Evolutionary conservation across 2,888 invertebrate species (phyloP).

Genomic region (Argyresthia goedartella): DNA sequence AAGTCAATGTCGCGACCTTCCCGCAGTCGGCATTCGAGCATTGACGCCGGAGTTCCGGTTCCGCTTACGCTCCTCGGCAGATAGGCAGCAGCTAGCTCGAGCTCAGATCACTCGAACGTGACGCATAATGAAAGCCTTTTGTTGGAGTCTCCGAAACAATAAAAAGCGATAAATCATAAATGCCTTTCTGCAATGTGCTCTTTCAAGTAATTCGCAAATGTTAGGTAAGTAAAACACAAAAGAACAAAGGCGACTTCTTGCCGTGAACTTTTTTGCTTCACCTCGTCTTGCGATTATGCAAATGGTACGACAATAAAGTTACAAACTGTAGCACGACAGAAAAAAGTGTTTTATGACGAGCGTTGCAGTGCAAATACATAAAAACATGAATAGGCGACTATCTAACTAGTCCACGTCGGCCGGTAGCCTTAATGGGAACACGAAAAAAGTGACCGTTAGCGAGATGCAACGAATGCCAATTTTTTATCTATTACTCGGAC

Average conservation of each 20-base stretch:
- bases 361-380: conserved; percentile 42
- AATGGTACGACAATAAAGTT: conserved; percentile 58
- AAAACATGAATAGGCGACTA: conserved; percentile 42
- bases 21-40: conserved; percentile 10
- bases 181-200: conserved; percentile 50
- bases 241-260: conserved; percentile 33
- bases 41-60: conserved; percentile 34
- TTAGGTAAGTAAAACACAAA: conserved; percentile 36
- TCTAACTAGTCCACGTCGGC: conserved; percentile 43
- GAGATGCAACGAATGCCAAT: background rate
- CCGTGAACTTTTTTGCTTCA: conserved; percentile 39
- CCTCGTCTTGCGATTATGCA: conserved; percentile 63
- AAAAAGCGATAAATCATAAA: conserved; percentile 56
- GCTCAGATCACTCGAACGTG: conserved; percentile 29
- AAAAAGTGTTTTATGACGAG: conserved; percentile 46
- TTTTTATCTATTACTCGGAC: background rate
- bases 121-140: conserved; percentile 42
- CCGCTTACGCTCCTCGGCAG: conserved; percentile 34
- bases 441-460: conserved; percentile 25
- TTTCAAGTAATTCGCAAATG: conserved; percentile 42
- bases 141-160: conserved; percentile 38
- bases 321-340: conserved; percentile 55
- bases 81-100: conserved; percentile 16
- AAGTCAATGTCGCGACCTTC: conserved; percentile 52
- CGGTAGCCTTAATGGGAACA: conserved; percentile 22